phyloP scores from a whole-genome alignment of 1,140 invertebrate species.

The Drosophila miranda region DNA sequence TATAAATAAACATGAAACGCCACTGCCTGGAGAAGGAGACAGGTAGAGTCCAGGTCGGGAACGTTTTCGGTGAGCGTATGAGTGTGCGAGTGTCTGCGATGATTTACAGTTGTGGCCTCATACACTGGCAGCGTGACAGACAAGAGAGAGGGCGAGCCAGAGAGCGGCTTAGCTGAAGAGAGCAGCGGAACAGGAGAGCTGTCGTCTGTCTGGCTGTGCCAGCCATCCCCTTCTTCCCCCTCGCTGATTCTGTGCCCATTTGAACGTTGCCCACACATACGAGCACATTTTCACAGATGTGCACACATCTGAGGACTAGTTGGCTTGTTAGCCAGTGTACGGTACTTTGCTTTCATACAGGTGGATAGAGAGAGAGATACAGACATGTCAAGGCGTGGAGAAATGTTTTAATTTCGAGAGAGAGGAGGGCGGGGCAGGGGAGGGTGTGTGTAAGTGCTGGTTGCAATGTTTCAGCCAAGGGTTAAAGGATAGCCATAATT shows the following conservation, averaged over 20 bases:
- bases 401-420: slow-evolving; percentile 52
- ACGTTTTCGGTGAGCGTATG: not conserved
- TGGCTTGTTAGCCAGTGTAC: slow-evolving; percentile 73
- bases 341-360: slow-evolving; percentile 57
- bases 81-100: slow-evolving; percentile 36
- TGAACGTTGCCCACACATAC: slow-evolving; percentile 60
- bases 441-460: too few species aligned
- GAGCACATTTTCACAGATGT: too few species aligned
- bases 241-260: slow-evolving; percentile 61
- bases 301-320: slow-evolving; percentile 33
- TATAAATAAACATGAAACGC: slow-evolving; percentile 54
- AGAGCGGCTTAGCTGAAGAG: not conserved
- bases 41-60: slow-evolving; percentile 22
- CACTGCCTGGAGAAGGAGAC: slow-evolving; percentile 18
- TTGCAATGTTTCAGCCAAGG: slow-evolving; percentile 28
- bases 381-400: slow-evolving; percentile 21
- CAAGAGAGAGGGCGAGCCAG: slow-evolving; percentile 1
- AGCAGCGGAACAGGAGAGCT: not conserved
- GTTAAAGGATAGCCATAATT: not conserved
- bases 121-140: slow-evolving; percentile 14
- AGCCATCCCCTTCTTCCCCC: slow-evolving; percentile 40
- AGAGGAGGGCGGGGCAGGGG: too few species aligned
- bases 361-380: slow-evolving; percentile 23
- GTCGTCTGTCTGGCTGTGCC: slow-evolving; percentile 15
- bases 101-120: slow-evolving; percentile 76